phyloP scores from a whole-genome alignment of 2,888 invertebrate genomes.

The Nebria salina region DNA sequence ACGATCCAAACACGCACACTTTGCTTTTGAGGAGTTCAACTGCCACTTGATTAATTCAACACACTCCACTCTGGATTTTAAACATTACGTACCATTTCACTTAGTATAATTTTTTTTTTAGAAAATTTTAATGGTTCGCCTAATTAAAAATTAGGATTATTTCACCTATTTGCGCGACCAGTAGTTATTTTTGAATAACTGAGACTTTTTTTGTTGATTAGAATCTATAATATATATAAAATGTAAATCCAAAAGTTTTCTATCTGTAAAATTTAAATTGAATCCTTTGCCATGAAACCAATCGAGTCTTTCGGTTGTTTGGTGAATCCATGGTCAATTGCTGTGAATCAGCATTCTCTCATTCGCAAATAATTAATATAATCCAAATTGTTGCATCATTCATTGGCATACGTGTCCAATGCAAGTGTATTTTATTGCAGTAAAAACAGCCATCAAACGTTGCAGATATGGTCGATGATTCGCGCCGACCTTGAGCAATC shows the following conservation, averaged over 20 bases:
- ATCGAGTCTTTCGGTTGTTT: no score
- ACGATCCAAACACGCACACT: neutral
- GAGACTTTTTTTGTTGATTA: no score
- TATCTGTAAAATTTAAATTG: no score
- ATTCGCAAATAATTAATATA: neutral
- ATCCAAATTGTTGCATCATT: neutral
- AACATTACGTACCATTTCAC: no score
- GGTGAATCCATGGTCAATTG: neutral
- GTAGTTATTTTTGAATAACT: no score
- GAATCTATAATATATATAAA: no score
- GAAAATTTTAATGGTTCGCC: no score
- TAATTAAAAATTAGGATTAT: no score
- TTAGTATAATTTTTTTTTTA: no score
- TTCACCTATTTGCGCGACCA: no score
- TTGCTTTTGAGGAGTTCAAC: neutral
- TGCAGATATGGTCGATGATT: conserved; percentile 14
- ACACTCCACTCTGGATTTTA: neutral
- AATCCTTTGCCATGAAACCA: no score
- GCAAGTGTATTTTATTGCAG: neutral
- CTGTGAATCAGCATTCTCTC: neutral
- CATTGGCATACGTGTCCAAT: neutral
- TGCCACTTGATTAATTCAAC: neutral
- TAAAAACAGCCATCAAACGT: neutral
- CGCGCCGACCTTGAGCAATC: conserved; percentile 7
- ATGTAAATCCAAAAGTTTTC: no score